Conservation (phyloP, 1,140 invertebrate species). For the Caenorhabditis brenneri region DNA sequence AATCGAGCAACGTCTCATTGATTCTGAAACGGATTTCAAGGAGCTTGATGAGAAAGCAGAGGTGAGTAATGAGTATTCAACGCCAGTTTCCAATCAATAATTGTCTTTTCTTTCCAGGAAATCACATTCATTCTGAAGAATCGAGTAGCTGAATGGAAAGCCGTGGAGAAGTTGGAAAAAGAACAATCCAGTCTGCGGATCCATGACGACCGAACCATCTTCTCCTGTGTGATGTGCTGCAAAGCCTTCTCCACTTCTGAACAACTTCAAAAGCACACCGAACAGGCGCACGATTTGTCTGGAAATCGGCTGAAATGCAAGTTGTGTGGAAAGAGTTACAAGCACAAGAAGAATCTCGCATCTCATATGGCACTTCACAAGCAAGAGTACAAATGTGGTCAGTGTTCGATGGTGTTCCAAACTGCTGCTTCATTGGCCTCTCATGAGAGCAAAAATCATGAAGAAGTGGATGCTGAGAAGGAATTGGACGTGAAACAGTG, state of each 20-base stretch:
- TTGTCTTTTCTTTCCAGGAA: not conserved
- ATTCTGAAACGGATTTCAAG: slow-evolving; percentile 6
- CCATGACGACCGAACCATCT: not conserved
- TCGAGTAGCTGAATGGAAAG: not conserved
- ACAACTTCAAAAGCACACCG: not conserved
- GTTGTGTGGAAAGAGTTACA: not conserved
- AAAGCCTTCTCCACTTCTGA: not conserved
- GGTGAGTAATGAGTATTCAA: not conserved
- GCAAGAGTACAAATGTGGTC: not conserved
- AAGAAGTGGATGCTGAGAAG: not conserved
- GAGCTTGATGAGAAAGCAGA: not conserved
- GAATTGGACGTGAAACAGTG: not conserved
- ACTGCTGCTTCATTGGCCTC: not conserved
- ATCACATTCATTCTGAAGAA: not conserved
- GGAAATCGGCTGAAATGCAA: not conserved
- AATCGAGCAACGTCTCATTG: not conserved
- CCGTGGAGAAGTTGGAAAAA: not conserved
- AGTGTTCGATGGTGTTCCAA: not conserved
- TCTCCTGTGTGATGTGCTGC: not conserved
- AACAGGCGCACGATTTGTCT: not conserved
- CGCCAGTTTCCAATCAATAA: not conserved
- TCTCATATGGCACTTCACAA: not conserved
- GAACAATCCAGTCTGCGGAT: not conserved
- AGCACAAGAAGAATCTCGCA: not conserved
- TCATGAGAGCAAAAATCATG: not conserved